Evolutionary conservation across 2,888 invertebrate species (phyloP).

Genomic region (Dicyrtoma fusca): DNA sequence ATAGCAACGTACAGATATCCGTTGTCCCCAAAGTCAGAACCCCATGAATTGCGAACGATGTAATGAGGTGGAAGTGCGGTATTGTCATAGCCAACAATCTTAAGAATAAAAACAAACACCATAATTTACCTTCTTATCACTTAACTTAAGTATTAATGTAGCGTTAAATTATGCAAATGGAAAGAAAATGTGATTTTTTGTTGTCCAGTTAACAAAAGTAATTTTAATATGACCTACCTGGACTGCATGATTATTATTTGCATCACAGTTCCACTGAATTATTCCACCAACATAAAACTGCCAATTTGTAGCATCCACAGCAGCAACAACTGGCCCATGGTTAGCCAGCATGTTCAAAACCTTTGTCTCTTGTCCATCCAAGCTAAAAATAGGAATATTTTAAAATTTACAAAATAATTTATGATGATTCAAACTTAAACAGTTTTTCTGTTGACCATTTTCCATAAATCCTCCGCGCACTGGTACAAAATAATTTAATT

Average conservation of each 20-base stretch:
- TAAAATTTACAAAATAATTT: slow-evolving; percentile 20
- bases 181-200: slow-evolving; percentile 50
- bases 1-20: slow-evolving; percentile 78
- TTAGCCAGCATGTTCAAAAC: slow-evolving; percentile 67
- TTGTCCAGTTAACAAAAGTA: too few species aligned
- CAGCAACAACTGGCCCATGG: slow-evolving; percentile 78
- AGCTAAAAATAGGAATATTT: too few species aligned
- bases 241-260: slow-evolving; percentile 77
- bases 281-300: slow-evolving; percentile 83
- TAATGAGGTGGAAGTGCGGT: slow-evolving; percentile 75
- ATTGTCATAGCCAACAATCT: slow-evolving; percentile 80
- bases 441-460: not conserved
- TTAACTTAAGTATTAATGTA: too few species aligned
- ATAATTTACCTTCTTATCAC: too few species aligned
- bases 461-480: too few species aligned
- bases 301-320: slow-evolving; percentile 83
- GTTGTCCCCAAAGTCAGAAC: slow-evolving; percentile 71
- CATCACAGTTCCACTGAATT: slow-evolving; percentile 77
- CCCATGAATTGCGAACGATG: slow-evolving; percentile 86
- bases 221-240: slow-evolving; percentile 52
- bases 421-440: not conserved
- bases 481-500: too few species aligned
- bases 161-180: too few species aligned
- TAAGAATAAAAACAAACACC: slow-evolving; percentile 55
- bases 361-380: slow-evolving; percentile 68